phyloP scores from a whole-genome alignment of 2,113 vertebrate species.

The Charadrius vociferus region DNA sequence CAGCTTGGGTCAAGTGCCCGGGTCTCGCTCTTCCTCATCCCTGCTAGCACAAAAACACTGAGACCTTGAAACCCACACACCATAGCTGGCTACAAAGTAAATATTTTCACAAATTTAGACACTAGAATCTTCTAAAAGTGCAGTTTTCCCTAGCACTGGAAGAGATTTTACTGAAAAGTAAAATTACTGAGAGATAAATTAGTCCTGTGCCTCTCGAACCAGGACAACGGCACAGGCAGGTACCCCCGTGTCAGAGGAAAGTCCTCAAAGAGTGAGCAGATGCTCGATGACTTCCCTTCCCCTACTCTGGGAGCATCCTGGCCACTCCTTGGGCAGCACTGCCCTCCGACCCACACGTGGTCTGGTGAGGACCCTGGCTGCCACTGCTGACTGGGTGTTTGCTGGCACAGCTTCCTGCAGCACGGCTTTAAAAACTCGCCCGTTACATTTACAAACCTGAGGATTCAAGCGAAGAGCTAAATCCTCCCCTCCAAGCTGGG shows the following conservation, averaged over 20 bases:
- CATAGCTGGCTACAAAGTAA: too few relatives aligned
- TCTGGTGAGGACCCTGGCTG: not conserved
- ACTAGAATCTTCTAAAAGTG: too few relatives aligned
- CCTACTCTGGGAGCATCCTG: not conserved
- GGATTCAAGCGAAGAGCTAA: not conserved
- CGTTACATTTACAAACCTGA: not conserved
- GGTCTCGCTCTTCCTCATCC: too few relatives aligned
- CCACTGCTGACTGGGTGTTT: not conserved
- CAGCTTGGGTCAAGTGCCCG: too few relatives aligned
- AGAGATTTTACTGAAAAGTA: too few relatives aligned
- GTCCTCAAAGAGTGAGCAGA: not conserved
- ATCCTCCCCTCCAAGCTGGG: not conserved
- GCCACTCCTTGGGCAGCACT: not conserved
- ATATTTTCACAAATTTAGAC: too few relatives aligned
- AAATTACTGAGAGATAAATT: too few relatives aligned
- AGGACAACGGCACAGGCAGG: too few relatives aligned
- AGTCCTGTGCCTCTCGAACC: too few relatives aligned
- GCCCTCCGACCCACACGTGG: accelerated
- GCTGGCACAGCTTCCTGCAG: not conserved
- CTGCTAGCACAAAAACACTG: too few relatives aligned
- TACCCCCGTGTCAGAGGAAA: not conserved
- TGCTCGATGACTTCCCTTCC: not conserved
- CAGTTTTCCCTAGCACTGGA: too few relatives aligned
- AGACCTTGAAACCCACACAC: too few relatives aligned
- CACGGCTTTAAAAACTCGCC: not conserved